Evolutionary conservation across 92 coral and sea anemone species (phyloP).

Genomic region (Phenganax stokvisi): DNA sequence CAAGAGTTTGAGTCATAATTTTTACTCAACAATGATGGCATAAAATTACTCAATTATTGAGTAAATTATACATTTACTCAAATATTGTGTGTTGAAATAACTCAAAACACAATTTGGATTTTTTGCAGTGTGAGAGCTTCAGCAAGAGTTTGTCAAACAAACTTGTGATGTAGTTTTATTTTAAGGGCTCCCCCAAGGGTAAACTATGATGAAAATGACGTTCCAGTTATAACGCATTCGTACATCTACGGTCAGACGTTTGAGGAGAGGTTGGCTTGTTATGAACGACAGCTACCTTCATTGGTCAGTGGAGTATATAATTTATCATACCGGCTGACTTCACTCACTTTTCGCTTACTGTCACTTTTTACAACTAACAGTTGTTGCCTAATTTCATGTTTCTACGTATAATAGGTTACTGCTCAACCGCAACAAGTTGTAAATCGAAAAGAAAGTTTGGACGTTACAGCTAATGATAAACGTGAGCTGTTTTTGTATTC

Average conservation of each 20-base stretch:
- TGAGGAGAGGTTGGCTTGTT: constrained; percentile 61
- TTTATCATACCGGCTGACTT: not conserved
- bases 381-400: not conserved
- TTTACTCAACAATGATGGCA: too few relatives aligned
- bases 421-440: not conserved
- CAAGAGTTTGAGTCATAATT: too few relatives aligned
- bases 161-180: not conserved
- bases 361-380: not conserved
- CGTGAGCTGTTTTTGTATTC: not conserved
- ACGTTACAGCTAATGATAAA: not conserved
- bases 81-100: too few relatives aligned
- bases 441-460: not conserved
- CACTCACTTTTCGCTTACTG: not conserved
- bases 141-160: too few relatives aligned
- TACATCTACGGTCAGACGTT: constrained; percentile 58
- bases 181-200: not conserved
- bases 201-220: constrained; percentile 6
- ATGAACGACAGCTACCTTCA: constrained; percentile 81
- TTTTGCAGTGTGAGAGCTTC: too few relatives aligned
- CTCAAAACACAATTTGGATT: too few relatives aligned
- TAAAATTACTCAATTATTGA: too few relatives aligned
- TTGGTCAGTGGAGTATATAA: constrained; percentile 55
- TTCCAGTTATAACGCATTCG: not conserved
- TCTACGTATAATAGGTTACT: not conserved
- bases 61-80: too few relatives aligned